Percentiles rank a stretch among this genome's conserved stretches.
phyloP scores from a whole-genome alignment of 2,113 vertebrate species.

The Etheostoma cragini region DNA sequence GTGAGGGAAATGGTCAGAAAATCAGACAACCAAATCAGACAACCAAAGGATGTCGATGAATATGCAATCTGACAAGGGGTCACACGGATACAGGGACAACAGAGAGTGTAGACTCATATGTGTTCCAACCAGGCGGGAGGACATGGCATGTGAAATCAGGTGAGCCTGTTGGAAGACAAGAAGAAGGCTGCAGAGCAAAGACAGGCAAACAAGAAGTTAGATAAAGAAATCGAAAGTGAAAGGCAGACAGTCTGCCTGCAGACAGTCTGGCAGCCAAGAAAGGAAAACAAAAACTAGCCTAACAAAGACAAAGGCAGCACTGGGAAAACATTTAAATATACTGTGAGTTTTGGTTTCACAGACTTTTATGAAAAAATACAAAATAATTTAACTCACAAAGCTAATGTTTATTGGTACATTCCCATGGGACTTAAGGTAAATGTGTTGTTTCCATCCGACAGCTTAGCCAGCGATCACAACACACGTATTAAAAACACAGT shows the following conservation, averaged over 20 bases:
- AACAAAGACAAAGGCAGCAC: background rate
- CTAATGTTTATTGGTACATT: background rate
- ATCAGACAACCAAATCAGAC: constrained; percentile 44
- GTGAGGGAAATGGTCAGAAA: constrained; percentile 43
- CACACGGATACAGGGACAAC: constrained; percentile 49
- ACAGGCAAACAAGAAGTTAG: constrained; percentile 8
- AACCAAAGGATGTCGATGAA: constrained; percentile 26
- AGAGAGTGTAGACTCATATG: constrained; percentile 2
- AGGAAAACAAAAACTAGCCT: background rate
- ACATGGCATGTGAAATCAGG: constrained; percentile 36
- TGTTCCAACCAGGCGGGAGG: constrained; percentile 4
- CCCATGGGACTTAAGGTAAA: background rate
- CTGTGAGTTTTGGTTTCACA: background rate
- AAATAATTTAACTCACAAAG: background rate
- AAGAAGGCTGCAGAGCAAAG: background rate
- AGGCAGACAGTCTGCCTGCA: background rate
- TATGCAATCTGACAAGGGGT: constrained; percentile 54
- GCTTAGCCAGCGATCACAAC: background rate
- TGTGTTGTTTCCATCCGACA: background rate
- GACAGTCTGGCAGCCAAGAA: background rate
- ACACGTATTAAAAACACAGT: background rate
- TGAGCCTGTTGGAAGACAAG: constrained; percentile 3
- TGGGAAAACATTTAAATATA: background rate
- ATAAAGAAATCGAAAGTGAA: constrained; percentile 7
- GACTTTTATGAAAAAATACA: background rate